Evolutionary conservation across 2,113 vertebrate genomes (phyloP).

Genomic region (Pavo muticus): DNA sequence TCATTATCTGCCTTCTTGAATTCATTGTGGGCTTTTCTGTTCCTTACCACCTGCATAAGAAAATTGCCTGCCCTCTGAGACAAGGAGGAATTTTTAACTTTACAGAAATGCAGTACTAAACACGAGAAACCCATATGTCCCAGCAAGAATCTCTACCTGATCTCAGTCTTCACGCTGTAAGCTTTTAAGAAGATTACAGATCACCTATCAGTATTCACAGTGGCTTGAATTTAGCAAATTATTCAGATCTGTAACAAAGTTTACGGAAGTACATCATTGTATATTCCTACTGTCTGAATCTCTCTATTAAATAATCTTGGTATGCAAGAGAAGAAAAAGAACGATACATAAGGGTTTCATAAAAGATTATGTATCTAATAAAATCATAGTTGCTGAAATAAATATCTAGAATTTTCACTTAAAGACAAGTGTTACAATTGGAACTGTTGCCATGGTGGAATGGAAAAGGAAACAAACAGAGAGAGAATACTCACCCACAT

Average conservation of each 20-base stretch:
- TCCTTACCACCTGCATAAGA: background rate
- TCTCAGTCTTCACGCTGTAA: background rate
- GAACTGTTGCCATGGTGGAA: too few relatives aligned
- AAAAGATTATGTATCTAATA: background rate
- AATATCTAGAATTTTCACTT: background rate
- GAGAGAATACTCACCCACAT: too few relatives aligned
- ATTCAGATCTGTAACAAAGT: background rate
- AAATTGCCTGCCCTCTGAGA: background rate
- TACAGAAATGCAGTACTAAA: background rate
- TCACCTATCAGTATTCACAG: background rate
- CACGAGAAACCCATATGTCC: background rate
- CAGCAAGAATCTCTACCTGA: background rate
- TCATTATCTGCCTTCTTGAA: background rate
- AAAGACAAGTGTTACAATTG: background rate
- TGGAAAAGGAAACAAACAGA: too few relatives aligned
- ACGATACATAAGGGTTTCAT: background rate
- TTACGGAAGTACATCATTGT: background rate
- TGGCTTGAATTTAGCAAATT: background rate
- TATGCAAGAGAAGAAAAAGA: background rate
- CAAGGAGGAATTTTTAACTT: background rate
- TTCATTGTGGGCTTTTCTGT: background rate
- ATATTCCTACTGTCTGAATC: background rate
- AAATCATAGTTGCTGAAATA: background rate
- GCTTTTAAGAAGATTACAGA: background rate
- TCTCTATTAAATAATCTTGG: background rate